Conservation (phyloP, 2,888 invertebrate species). For the Odontocolon sp. region DNA sequence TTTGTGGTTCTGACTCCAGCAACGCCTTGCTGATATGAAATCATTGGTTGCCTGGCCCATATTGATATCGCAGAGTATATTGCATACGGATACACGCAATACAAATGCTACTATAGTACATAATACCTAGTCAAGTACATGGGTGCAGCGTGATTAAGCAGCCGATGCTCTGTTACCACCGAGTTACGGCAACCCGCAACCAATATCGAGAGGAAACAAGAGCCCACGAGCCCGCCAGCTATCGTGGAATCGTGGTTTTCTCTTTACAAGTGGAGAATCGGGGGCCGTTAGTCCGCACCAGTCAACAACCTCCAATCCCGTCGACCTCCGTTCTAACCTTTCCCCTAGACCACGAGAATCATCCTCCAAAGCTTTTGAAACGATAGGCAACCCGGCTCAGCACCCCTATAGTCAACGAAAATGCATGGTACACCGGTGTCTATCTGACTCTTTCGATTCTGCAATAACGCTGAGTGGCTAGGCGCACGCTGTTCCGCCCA, state of each 20-base stretch:
- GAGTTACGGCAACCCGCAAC: constrained; percentile 7
- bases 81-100: neutral
- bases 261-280: constrained; percentile 33
- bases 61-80: constrained; percentile 44
- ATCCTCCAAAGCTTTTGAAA: constrained; percentile 20
- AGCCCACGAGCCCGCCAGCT: neutral
- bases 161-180: neutral
- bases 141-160: neutral
- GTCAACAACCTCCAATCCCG: neutral
- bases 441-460: neutral
- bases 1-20: neutral
- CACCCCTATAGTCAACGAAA: constrained; percentile 11
- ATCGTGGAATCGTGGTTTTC: constrained; percentile 33
- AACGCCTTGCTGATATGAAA: constrained; percentile 46
- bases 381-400: constrained; percentile 21
- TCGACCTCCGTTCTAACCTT: neutral
- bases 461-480: constrained; percentile 56
- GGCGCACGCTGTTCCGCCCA: constrained; percentile 1
- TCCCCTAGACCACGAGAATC: constrained; percentile 13
- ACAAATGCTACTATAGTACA: neutral
- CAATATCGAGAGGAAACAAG: constrained; percentile 26
- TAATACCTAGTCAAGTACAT: neutral
- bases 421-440: neutral
- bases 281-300: constrained; percentile 10
- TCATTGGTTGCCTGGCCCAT: constrained; percentile 47